Percentiles rank a stretch among this genome's conserved stretches.
These are phyloP conservation scores for Suricata suricatta DNA, from an alignment of 2,113 vertebrate genomes.

Conservation along the genomic window DNA sequence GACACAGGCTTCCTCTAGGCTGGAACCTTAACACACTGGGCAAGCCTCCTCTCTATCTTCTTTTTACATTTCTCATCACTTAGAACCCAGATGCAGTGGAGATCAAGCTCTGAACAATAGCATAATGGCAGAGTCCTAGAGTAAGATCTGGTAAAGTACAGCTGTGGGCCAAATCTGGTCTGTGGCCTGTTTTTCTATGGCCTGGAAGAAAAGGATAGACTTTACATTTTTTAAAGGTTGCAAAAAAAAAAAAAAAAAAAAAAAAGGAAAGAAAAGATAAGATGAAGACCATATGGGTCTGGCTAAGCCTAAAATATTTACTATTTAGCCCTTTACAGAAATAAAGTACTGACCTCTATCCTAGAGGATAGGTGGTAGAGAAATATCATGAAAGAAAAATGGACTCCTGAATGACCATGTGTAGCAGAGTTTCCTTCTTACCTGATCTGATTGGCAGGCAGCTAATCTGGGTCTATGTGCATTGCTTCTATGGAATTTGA, in stretches of 20 bases:
- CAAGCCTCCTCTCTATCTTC: not conserved
- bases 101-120: not conserved
- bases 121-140: not conserved
- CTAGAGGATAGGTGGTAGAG: not conserved
- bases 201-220: not conserved
- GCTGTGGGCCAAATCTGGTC: not conserved
- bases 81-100: not conserved
- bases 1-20: not conserved
- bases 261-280: too few relatives aligned
- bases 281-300: not conserved
- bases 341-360: not conserved
- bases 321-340: not conserved
- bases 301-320: not conserved
- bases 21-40: not conserved
- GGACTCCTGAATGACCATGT: too few relatives aligned
- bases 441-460: not conserved
- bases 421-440: not conserved
- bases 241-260: not conserved
- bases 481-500: accelerated
- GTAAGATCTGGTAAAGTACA: not conserved
- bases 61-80: not conserved
- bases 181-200: not conserved
- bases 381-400: not conserved
- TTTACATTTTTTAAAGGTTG: not conserved
- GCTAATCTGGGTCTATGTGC: not conserved